Base-by-base conservation (phyloP, 2,797 vertebrate species). In the Eupleurogrammus muticus region DNA sequence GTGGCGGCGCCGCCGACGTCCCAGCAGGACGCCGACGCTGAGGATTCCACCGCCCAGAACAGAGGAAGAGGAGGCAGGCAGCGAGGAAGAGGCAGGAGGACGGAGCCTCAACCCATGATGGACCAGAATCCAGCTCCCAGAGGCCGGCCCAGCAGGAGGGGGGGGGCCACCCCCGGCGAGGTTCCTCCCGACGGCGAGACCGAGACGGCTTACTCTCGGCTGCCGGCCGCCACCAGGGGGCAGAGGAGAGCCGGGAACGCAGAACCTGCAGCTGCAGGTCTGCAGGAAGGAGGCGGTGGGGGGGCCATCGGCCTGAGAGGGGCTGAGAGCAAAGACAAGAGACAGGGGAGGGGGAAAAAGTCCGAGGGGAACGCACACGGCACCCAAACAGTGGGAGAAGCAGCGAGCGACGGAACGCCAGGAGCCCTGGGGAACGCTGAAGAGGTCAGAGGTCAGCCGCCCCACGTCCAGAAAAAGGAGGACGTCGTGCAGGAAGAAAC, bases 21-120 rank as follows among this genome's bases (percentile, higher is more conserved):
- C 48, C 47, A 32, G 14, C 16, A 28, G 23, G 60, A 73, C 23
- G 3, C n/a, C 32, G 21, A 3, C 46, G 19, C n/a, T n/a, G n/a
- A n/a, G n/a, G n/a, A n/a, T n/a, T n/a, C n/a, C 5, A 73, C 19
- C 56, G 74, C 84, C 40, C 84, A 53, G 46, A 85, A 40, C 65
- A 79, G 80, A 84, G 89, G 83, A 49, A 86, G 84, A 77, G 89
- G 87, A 63, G 65, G 79, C 9, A 60, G 72, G 74, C 75, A 68
- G 35, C 61, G 65, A 78, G 86, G 84, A 64, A 89, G 81, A 80
- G 76, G 73, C 0, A 84, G 77, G 51, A 91, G 60, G 73, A 81
- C 62, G 0, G 67, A 32, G 23, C 49, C 59, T 4, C 5, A 38
- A 23, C 40, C 49, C 9, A 2, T 55, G 46, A 76, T 17, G 5